Base-by-base conservation (phyloP, 2,888 invertebrate species). In the Eupithecia vulgata region DNA sequence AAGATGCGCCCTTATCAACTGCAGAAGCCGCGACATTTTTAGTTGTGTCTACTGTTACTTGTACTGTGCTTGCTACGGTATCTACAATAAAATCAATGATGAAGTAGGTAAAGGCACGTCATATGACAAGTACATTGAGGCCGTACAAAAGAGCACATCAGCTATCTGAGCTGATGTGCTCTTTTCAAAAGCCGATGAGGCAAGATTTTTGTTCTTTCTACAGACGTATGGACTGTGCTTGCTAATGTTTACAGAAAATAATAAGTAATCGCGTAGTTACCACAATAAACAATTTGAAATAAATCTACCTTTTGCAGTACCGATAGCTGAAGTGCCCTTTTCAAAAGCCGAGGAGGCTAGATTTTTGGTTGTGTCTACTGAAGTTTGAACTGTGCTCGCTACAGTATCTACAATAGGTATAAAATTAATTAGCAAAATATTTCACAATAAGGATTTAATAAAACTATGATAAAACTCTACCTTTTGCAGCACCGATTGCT, bases 171-270 rank as follows among this genome's bases (percentile, higher is more conserved):
- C 77, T 21, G 86, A 78, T 42, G 86, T 82, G 71, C 90, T 85
- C 40, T 85, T 88, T 61, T 88, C 88, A 75, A 88, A 80, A 21
- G 87, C 88, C 4, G 85, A 80, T 8, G 86, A 80, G 5, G 87
- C 84, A 15, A 84, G 82, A 78, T 84, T 87, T 80, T 88, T 89
- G 88, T 87, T 17, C 83, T 82, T 73, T 88, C 88, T 83, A 90
- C 84, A 72, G 88, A 86, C 3, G 84, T 68, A 34, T 83, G 77
- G 66, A 87, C 82, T 59, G 87, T 87, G 71, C 80, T 84, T 35
- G 83, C 79, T 73, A 89, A 88, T 84, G 72, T 87, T 88, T 89
- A 84, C 67, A 79, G 80, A 76, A 68, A 68, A 17, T 40, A 67
- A 34, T 45, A 45, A 64, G 17, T n/a, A 48, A 48, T 34, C 1